phyloP scores from a whole-genome alignment of 2,888 invertebrate genomes.

The Tenthredo livida region DNA sequence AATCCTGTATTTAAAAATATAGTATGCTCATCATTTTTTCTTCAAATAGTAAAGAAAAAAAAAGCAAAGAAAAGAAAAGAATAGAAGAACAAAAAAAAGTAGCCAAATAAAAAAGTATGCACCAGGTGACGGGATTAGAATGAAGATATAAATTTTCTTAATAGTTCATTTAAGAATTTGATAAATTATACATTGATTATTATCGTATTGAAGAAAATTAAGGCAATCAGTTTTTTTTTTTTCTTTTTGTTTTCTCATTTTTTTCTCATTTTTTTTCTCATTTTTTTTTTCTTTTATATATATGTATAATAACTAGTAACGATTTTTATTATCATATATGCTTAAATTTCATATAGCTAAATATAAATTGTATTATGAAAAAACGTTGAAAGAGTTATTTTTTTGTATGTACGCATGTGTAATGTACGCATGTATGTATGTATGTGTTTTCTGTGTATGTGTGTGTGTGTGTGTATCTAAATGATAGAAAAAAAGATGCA shows the following conservation, averaged over 20 bases:
- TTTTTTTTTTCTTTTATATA: background rate
- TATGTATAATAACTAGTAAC: slow-evolving; percentile 46
- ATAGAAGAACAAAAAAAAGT: too few species aligned
- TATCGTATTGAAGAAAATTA: slow-evolving; percentile 31
- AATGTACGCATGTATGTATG: too few species aligned
- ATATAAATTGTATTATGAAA: slow-evolving; percentile 45
- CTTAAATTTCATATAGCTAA: slow-evolving; percentile 44
- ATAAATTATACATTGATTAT: slow-evolving; percentile 48
- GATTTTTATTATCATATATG: slow-evolving; percentile 24
- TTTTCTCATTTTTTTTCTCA: background rate
- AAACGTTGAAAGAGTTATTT: slow-evolving; percentile 27
- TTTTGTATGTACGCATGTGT: background rate
- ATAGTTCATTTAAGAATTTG: slow-evolving; percentile 41
- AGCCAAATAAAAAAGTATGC: background rate
- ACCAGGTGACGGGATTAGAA: background rate
- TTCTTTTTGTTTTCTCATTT: background rate
- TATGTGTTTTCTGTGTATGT: too few species aligned
- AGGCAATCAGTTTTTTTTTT: slow-evolving; percentile 34
- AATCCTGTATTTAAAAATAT: background rate
- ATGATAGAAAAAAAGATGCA: slow-evolving; percentile 18
- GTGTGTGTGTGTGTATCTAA: background rate
- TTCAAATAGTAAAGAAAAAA: background rate
- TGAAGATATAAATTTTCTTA: slow-evolving; percentile 7
- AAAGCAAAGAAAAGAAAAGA: background rate
- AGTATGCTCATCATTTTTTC: background rate